These are phyloP conservation scores for Cephus sareptanus DNA, from an alignment of 2,888 invertebrate species.

Conservation along the genomic window DNA sequence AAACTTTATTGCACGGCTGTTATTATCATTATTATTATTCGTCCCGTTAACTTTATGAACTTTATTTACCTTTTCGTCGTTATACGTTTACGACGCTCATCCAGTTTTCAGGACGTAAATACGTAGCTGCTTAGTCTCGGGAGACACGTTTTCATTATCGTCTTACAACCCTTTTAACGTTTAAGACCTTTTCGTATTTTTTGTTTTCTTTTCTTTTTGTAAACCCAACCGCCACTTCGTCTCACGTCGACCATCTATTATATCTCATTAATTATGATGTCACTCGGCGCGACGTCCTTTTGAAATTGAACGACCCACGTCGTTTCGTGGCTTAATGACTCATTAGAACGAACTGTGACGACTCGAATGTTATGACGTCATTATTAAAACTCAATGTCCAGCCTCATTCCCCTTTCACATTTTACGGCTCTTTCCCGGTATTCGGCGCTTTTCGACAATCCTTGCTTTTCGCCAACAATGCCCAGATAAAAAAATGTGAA, in stretches of 20 bases:
- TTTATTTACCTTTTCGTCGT: not conserved
- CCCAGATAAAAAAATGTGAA: not conserved
- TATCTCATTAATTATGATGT: not conserved
- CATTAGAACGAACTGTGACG: not conserved
- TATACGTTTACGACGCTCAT: not conserved
- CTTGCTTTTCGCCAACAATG: not conserved
- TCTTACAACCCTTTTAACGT: not conserved
- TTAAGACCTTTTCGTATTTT: not conserved
- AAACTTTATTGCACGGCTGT: not conserved
- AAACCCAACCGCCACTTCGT: not conserved
- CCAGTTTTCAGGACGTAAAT: not conserved
- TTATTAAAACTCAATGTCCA: not conserved
- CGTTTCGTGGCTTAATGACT: not conserved
- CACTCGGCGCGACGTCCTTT: not conserved
- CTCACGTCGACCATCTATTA: not conserved
- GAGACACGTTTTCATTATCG: not conserved
- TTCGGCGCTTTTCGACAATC: not conserved
- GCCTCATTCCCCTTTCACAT: not conserved
- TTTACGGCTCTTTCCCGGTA: not conserved
- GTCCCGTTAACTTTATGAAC: not conserved
- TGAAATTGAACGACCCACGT: not conserved
- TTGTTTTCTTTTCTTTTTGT: not conserved
- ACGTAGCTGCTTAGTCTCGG: not conserved
- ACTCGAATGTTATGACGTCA: not conserved
- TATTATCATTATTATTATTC: not conserved